Conservation (phyloP, 2,797 vertebrate genomes). For the Danio tinwini region DNA sequence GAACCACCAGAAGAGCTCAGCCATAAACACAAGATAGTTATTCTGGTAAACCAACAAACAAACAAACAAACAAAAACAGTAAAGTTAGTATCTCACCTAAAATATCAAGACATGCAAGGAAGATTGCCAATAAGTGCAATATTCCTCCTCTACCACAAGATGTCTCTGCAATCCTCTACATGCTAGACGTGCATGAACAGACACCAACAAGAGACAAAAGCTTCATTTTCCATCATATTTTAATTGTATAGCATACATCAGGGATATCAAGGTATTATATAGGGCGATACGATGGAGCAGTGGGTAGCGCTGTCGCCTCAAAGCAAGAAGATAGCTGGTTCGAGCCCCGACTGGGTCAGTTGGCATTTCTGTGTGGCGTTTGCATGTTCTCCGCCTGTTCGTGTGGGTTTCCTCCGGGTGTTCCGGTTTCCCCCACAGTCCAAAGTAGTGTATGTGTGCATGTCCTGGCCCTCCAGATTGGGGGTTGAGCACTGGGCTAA, state of each 20-base stretch:
- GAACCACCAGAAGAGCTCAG: conserved; percentile 97
- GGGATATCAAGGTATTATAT: background rate
- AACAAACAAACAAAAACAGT: conserved; percentile 29
- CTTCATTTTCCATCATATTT: background rate
- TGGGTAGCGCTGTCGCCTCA: too few species aligned
- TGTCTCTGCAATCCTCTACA: conserved; percentile 63
- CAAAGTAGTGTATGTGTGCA: too few species aligned
- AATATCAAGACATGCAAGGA: background rate
- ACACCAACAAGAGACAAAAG: background rate
- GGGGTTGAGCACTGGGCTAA: too few species aligned
- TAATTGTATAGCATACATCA: background rate
- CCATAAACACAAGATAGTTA: conserved; percentile 98
- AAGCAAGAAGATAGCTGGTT: too few species aligned
- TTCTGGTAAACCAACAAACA: conserved; percentile 77
- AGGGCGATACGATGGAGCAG: too few species aligned
- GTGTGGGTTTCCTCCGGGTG: too few species aligned
- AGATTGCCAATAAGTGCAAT: conserved; percentile 47
- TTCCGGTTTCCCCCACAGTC: too few species aligned
- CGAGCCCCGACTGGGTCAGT: too few species aligned
- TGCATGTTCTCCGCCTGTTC: too few species aligned
- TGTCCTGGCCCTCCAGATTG: too few species aligned
- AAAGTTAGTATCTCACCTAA: background rate
- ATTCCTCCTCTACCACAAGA: conserved; percentile 67
- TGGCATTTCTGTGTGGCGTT: too few species aligned
- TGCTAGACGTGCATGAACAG: background rate